Conservation (phyloP, 2,797 vertebrate genomes). For the Tenualosa ilisha region DNA sequence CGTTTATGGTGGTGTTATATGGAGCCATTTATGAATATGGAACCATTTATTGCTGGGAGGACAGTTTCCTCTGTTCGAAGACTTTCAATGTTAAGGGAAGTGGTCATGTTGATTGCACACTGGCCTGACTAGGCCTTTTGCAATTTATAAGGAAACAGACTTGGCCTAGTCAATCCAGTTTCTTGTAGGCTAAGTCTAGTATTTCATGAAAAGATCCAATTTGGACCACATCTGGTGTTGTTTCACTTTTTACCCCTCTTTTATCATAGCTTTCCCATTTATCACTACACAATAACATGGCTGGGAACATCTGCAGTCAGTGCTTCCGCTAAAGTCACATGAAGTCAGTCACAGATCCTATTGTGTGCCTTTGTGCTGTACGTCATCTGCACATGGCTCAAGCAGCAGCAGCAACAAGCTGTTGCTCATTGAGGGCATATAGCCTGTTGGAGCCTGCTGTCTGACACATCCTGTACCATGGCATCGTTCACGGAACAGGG, state of each 20-base stretch:
- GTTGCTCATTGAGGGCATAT: not conserved
- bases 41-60: not conserved
- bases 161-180: not conserved
- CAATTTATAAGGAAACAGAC: not conserved
- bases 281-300: not conserved
- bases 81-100: too few relatives aligned
- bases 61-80: not conserved
- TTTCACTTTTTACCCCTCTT: not conserved
- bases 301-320: not conserved
- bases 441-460: slow-evolving; percentile 7
- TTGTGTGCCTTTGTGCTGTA: not conserved
- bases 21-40: not conserved
- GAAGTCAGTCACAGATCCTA: slow-evolving; percentile 10
- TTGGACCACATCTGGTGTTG: not conserved
- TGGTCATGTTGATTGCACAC: too few relatives aligned
- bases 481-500: slow-evolving; percentile 1
- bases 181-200: not conserved
- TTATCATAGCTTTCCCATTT: not conserved
- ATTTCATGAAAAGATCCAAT: not conserved
- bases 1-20: not conserved
- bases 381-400: slow-evolving; percentile 16
- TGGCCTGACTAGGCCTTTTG: not conserved
- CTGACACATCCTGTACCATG: not conserved
- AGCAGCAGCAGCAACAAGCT: not conserved
- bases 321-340: not conserved